Conservation (phyloP, 2,888 invertebrate genomes). For the Vesta saturnalis region DNA sequence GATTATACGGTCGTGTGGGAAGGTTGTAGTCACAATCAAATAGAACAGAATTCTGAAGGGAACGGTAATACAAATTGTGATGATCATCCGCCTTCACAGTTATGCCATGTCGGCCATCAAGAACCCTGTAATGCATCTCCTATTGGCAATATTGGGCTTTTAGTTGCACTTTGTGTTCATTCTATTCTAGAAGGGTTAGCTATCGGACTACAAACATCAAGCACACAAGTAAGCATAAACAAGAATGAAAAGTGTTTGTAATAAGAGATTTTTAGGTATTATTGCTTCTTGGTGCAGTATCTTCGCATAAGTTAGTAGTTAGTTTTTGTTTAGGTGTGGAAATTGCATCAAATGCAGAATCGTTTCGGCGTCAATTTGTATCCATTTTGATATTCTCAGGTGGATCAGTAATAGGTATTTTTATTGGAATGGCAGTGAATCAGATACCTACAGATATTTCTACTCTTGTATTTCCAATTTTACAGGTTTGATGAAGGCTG, state of each 20-base stretch:
- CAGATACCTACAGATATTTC: constrained; percentile 64
- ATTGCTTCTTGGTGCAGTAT: constrained; percentile 73
- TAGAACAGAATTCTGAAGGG: constrained; percentile 46
- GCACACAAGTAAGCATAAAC: constrained; percentile 66
- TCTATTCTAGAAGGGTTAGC: constrained; percentile 84
- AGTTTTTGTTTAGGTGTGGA: constrained; percentile 84
- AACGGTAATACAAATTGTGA: constrained; percentile 14
- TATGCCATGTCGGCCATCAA: constrained; percentile 74
- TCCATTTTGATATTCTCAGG: constrained; percentile 73
- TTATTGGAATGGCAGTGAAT: constrained; percentile 71
- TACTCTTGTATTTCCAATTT: constrained; percentile 66
- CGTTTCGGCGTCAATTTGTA: constrained; percentile 64
- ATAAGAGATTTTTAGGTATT: constrained; percentile 66
- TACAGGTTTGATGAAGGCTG: constrained; percentile 66
- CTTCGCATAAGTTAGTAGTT: constrained; percentile 84
- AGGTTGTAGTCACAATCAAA: constrained; percentile 31
- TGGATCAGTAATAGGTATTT: constrained; percentile 76
- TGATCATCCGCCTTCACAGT: constrained; percentile 54
- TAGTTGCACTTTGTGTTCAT: constrained; percentile 80
- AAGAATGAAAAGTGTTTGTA: not conserved
- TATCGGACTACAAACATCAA: constrained; percentile 77
- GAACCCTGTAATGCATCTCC: constrained; percentile 71
- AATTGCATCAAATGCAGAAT: constrained; percentile 60
- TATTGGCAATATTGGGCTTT: constrained; percentile 72
- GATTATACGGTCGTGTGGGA: constrained; percentile 20